These are phyloP conservation scores for Trichacis sp. DNA, from an alignment of 2,888 invertebrate genomes.

Conservation along the genomic window DNA sequence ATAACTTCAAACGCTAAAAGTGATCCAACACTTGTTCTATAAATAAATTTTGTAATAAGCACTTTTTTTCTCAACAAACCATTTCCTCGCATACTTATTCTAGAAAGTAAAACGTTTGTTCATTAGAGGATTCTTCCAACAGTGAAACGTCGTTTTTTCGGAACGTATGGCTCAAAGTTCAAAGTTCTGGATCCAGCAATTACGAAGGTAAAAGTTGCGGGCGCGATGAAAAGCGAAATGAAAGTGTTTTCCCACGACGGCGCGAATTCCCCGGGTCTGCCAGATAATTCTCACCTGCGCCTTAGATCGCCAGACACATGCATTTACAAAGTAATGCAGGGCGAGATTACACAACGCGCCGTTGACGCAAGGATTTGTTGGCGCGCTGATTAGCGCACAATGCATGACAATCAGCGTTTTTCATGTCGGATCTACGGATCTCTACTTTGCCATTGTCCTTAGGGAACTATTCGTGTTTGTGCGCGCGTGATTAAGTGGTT, in stretches of 20 bases:
- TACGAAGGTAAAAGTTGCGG: background rate
- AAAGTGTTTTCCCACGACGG: slow-evolving; percentile 34
- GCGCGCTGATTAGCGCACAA: slow-evolving; percentile 26
- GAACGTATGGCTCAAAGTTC: no score
- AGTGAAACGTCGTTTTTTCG: no score
- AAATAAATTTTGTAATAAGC: no score
- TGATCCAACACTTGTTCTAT: no score
- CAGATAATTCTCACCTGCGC: slow-evolving; percentile 35
- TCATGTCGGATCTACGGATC: background rate
- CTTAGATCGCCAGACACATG: slow-evolving; percentile 12
- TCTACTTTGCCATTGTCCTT: background rate
- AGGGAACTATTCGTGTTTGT: slow-evolving; percentile 1
- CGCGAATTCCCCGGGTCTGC: slow-evolving; percentile 24
- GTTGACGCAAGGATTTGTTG: slow-evolving; percentile 38
- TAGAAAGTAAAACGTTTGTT: no score
- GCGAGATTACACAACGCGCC: slow-evolving; percentile 34
- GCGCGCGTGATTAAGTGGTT: slow-evolving; percentile 6
- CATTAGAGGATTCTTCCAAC: no score
- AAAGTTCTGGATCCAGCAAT: no score
- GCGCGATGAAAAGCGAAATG: slow-evolving; percentile 19
- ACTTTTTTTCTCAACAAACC: no score
- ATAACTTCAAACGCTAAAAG: no score
- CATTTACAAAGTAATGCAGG: slow-evolving; percentile 30
- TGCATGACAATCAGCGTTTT: slow-evolving; percentile 22
- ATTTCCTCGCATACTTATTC: no score